These are phyloP conservation scores for Sapajus apella DNA, from an alignment of 2,113 vertebrate genomes.

Conservation along the genomic window DNA sequence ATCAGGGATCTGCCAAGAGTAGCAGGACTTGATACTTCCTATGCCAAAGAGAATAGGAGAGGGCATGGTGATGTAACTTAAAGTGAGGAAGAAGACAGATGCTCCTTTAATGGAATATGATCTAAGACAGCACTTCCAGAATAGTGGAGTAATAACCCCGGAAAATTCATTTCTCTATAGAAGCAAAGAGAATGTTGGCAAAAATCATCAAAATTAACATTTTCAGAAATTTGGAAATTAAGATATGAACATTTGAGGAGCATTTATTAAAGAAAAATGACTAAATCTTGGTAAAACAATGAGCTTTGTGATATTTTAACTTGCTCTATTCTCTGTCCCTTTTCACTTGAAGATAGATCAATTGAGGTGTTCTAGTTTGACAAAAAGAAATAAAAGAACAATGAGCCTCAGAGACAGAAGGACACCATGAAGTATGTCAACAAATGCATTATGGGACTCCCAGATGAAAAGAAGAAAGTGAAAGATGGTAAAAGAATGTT, in stretches of 20 bases:
- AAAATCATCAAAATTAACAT: background rate
- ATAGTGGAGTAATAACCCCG: background rate
- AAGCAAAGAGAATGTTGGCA: background rate
- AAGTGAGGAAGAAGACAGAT: background rate
- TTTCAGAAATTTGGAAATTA: conserved; percentile 12
- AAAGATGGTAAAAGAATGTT: background rate
- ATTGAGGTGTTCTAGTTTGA: background rate
- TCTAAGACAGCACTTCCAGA: background rate
- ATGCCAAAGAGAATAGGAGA: background rate
- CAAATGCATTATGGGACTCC: background rate
- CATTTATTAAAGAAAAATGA: conserved; percentile 1
- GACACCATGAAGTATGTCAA: background rate
- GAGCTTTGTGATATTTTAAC: background rate
- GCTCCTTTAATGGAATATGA: background rate
- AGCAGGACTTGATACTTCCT: background rate
- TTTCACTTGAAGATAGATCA: background rate
- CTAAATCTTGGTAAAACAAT: background rate
- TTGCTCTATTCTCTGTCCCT: background rate
- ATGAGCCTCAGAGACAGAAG: background rate
- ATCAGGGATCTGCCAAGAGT: background rate
- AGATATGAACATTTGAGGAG: background rate
- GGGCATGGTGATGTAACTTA: background rate
- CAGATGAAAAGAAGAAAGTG: background rate
- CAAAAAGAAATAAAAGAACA: background rate
- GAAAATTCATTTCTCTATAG: background rate